Evolutionary conservation across 2,888 invertebrate genomes (phyloP).

Genomic region (Onchidella celtica): DNA sequence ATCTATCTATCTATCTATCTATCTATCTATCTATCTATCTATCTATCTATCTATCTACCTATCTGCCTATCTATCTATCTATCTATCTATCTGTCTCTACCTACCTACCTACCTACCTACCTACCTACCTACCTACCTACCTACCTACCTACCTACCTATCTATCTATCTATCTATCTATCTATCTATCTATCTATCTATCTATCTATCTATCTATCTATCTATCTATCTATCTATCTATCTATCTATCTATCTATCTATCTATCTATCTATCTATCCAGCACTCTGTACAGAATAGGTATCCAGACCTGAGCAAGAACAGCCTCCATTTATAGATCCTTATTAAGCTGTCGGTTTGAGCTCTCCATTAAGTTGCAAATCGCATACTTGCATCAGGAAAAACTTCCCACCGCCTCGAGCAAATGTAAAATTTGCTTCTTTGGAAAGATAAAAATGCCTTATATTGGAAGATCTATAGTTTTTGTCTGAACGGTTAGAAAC

Average conservation of each 20-base stretch:
- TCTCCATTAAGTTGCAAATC: no score
- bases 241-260: not conserved
- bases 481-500: no score
- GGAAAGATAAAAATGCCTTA: no score
- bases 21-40: not conserved
- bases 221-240: not conserved
- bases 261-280: not conserved
- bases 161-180: not conserved
- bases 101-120: not conserved
- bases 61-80: not conserved
- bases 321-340: no score
- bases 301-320: no score
- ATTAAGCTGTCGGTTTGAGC: no score
- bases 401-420: no score
- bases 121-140: not conserved
- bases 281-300: no score
- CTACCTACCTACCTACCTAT: not conserved
- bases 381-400: no score
- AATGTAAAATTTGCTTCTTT: no score
- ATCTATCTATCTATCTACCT: not conserved
- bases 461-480: no score
- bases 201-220: not conserved
- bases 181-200: not conserved
- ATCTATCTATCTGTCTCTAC: not conserved
- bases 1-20: not conserved